Evolutionary conservation across 1,140 invertebrate species (phyloP), one percentile per base, ranked within the genome.

Genomic region (Drosophila yakuba): DNA sequence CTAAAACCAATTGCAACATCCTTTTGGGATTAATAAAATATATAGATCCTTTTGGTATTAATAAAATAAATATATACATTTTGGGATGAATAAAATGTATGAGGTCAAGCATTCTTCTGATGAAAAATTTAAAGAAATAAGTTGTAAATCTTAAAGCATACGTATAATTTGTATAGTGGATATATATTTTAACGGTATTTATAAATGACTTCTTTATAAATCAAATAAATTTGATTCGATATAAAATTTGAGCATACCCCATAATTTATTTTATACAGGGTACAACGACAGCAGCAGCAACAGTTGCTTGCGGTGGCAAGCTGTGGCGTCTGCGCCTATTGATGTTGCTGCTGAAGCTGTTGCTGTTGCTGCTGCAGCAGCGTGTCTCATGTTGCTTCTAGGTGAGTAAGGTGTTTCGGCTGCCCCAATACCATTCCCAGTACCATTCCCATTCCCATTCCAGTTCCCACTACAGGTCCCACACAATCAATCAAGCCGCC

Each of bases 401-500:
- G 60, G 60, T 60, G 28, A 84, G 55, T 69, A 82, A 78, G 80
- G 80, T 71, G 80, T 69, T 59, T 61, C 64, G 61, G 28, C 45
- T 51, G 64, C 23, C 62, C 20, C 20, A 20, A 2, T 20, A 20
- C 48, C 17, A 17, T 17, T 17, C 17, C 17, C 58, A 41, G 15
- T 55, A 20, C 39, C 64, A 71, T 36, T 54, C 43, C 69, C 50
- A 69, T 36, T 54, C 43, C 69, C 50, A 44, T 20, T 54, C 41
- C 39, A 51, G 43, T 47, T 41, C 35, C 72, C 73, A 73, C 17
- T 23, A 50, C 55, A 25, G 38, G 59, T 56, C 67, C 43, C 76
- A 74, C 50, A 73, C 85, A 89, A 89, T 89, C 84, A 89, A 89
- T 89, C 84, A 89, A 89, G 73, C 80, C 85, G 84, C 74, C 77